Conservation (phyloP, 1,140 invertebrate genomes). For the Brachionus sp. region DNA sequence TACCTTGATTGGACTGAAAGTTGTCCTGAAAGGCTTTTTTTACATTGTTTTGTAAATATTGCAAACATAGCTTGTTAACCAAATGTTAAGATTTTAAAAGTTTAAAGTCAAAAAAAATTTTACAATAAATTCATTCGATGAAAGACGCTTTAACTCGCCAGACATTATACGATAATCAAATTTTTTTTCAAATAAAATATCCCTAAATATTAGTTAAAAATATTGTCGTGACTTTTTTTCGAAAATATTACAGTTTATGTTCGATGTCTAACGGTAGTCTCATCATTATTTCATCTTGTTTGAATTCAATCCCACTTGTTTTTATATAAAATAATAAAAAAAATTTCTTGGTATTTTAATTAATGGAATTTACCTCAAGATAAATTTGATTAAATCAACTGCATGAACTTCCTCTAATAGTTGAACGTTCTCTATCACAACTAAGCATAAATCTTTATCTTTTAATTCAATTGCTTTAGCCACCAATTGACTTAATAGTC, state of each 20-base stretch:
- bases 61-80: slow-evolving; percentile 20
- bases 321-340: neutral
- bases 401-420: slow-evolving; percentile 9
- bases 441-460: neutral
- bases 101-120: neutral
- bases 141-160: neutral
- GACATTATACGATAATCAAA: slow-evolving; percentile 21
- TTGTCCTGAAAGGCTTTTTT: slow-evolving; percentile 15
- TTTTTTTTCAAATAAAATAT: slow-evolving; percentile 20
- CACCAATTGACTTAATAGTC: neutral
- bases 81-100: neutral
- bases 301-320: neutral
- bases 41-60: slow-evolving; percentile 41
- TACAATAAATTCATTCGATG: slow-evolving; percentile 45
- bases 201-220: neutral
- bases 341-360: neutral
- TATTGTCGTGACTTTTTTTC: neutral
- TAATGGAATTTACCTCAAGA: neutral
- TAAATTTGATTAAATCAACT: slow-evolving; percentile 31
- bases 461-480: slow-evolving; percentile 31
- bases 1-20: neutral
- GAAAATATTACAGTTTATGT: slow-evolving; percentile 12
- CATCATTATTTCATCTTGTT: neutral
- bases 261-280: neutral
- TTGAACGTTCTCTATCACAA: slow-evolving; percentile 24